Base-by-base conservation (phyloP, 2,113 vertebrate species). In the Atrichornis clamosus region DNA sequence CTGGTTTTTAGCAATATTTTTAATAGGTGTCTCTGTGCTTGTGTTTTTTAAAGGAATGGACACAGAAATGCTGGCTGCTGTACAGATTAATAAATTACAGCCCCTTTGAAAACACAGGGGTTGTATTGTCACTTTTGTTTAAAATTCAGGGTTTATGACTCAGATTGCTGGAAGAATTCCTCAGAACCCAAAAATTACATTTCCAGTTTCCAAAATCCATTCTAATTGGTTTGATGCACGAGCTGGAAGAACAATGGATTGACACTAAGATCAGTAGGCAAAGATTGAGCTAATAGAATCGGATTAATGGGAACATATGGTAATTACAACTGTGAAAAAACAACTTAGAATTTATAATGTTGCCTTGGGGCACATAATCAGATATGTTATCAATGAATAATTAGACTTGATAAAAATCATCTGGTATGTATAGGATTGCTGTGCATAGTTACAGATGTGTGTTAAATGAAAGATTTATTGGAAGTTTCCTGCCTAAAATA, bases 241-340 rank as follows among this genome's bases (percentile, higher is more conserved):
- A 58, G 27, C 86, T 97, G 95, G 95, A 96, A 97, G 94, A 94
- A 95, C 96, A 97, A 98, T 97, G 98, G 98, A 98, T 97, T 98
- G 98, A 97, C 97, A 96, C 64, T 50, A 73, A 90, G 97, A 97
- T 97, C 86, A 42, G 92, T 93, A 96, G 94, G 96, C 86, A 97
- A 97, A 97, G 95, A 97, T 85, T 84, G 94, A 97, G 78, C 96
- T 97, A 97, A 97, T 96, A 97, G 92, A 97, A 97, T 98, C 84
- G 95, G 94, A 98, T 97, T 97, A 98, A 97, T 97, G 97, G 98
- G 98, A 98, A 97, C 97, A 98, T 97, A 98, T 95, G 95, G 97
- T 97, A 98, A 98, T 98, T 98, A 98, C 96, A 97, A 97, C 91
- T 89, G 94, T 96, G 97, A 92, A 95, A 89, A 94, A 97, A 89